Base-by-base conservation (phyloP, 1,140 invertebrate genomes). In the Sitobion miscanthi region DNA sequence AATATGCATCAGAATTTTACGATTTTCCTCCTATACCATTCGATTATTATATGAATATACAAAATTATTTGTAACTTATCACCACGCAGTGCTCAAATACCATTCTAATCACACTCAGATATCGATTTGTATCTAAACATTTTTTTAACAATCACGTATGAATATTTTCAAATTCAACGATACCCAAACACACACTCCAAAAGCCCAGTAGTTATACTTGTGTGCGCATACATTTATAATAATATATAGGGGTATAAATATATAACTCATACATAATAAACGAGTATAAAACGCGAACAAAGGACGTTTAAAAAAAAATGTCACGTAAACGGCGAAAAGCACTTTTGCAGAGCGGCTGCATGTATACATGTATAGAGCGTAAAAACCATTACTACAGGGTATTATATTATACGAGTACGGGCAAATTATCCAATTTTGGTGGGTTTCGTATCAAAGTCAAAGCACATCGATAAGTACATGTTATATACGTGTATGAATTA, bases 311-410 rank as follows among this genome's bases (percentile, higher is more conserved):
- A 89, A 89, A 54, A 89, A 89, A 89, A 54, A 89, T 57, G 52
- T 54, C 87, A 57, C 87, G 49, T 89, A 89, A 89, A 89, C 25
- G 52, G 8, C n/a, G 23, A 89, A 89, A 38, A 89, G 87, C 54
- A 89, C 86, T 52, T 88, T 88, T n/a, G 62, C 62, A n/a, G 62
- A 77, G 62, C 47, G 23, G 4, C 83, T 85, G 25, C 83, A 87
- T 9, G 11, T 49, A 30, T 49, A 21, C 23, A 87, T n/a, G 11
- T 49, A 47, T 49, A 35, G 25, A 52, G n/a, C n/a, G 30, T 52
- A 88, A 88, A 52, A 88, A 52, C 86, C 47, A 52, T 88, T 35
- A 52, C 86, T 88, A 77, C 14, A 17, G 47, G 30, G 86, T 88
- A 52, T 88, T 88, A 52, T 35, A 35, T 35, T 35, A 52, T 88